phyloP scores from a whole-genome alignment of 1,140 invertebrate genomes.

The Nasonia vitripennis region DNA sequence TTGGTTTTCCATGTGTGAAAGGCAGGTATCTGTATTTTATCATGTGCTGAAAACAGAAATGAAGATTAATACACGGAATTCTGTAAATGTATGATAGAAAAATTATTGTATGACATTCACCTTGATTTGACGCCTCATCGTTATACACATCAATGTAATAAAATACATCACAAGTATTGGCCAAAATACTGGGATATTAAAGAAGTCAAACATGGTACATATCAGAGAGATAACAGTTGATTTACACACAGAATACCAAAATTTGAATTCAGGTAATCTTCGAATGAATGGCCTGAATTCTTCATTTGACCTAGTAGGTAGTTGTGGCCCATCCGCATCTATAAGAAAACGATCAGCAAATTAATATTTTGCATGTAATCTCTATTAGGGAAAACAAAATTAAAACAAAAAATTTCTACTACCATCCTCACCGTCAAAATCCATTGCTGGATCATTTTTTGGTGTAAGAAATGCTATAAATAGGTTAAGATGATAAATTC shows the following conservation, averaged over 20 bases:
- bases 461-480: constrained; percentile 99
- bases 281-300: constrained; percentile 99
- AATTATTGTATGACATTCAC: constrained; percentile 75
- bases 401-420: neutral
- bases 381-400: neutral
- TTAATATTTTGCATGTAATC: neutral
- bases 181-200: constrained; percentile 99
- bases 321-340: constrained; percentile 91
- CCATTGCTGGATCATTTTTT: constrained; percentile 97
- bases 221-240: constrained; percentile 93
- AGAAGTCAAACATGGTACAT: constrained; percentile 98
- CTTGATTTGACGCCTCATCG: constrained; percentile 99
- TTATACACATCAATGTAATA: constrained; percentile 97
- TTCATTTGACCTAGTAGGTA: constrained; percentile 96
- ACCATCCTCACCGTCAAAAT: constrained; percentile 86
- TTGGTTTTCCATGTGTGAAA: constrained; percentile 98
- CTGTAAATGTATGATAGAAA: constrained; percentile 13
- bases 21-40: constrained; percentile 99
- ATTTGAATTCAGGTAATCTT: constrained; percentile 99
- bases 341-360: neutral
- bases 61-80: constrained; percentile 57
- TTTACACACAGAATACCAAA: constrained; percentile 98
- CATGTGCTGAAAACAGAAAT: constrained; percentile 92
- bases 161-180: constrained; percentile 99
- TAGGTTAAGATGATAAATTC: constrained; percentile 99